Evolutionary conservation across 2,797 vertebrate species (phyloP).

Genomic region (Pipistrellus pygmaeus): DNA sequence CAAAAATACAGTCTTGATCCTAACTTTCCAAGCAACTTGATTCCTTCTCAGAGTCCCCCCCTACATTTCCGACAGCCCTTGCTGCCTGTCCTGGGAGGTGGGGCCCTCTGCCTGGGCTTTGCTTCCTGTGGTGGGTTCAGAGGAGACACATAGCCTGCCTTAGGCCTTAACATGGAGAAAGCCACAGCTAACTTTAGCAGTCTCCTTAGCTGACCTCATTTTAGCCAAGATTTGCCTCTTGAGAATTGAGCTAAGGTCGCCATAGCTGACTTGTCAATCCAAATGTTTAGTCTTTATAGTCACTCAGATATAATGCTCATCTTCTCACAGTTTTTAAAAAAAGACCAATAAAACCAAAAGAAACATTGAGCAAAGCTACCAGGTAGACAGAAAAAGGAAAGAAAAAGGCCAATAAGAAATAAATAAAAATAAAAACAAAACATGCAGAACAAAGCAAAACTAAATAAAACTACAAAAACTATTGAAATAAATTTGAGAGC

Average conservation of each 20-base stretch:
- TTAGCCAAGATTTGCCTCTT: slow-evolving; percentile 25
- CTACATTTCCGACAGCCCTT: not conserved
- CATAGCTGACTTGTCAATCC: slow-evolving; percentile 9
- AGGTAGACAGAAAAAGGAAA: slow-evolving; percentile 8
- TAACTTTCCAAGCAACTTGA: slow-evolving; percentile 31
- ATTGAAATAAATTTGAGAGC: not conserved
- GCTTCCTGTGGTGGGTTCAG: not conserved
- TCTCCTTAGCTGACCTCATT: slow-evolving; percentile 11
- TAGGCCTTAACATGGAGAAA: not conserved
- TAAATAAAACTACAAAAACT: not conserved
- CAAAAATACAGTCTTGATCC: slow-evolving; percentile 46
- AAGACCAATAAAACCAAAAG: not conserved
- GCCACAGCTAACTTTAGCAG: not conserved
- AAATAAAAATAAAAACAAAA: not conserved
- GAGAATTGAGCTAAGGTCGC: not conserved
- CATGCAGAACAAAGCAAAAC: not conserved
- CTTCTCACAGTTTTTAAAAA: not conserved
- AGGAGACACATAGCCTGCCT: not conserved
- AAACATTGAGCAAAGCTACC: slow-evolving; percentile 17
- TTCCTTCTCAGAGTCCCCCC: slow-evolving; percentile 1
- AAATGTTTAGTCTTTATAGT: not conserved
- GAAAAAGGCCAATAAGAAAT: not conserved
- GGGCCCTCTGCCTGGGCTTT: not conserved
- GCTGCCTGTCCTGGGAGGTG: not conserved
- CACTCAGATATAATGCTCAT: not conserved